Percentiles rank a stretch among this genome's conserved stretches.
Evolutionary conservation across 2,113 vertebrate genomes (phyloP).

Genomic region (Dicrurus megarhynchus): DNA sequence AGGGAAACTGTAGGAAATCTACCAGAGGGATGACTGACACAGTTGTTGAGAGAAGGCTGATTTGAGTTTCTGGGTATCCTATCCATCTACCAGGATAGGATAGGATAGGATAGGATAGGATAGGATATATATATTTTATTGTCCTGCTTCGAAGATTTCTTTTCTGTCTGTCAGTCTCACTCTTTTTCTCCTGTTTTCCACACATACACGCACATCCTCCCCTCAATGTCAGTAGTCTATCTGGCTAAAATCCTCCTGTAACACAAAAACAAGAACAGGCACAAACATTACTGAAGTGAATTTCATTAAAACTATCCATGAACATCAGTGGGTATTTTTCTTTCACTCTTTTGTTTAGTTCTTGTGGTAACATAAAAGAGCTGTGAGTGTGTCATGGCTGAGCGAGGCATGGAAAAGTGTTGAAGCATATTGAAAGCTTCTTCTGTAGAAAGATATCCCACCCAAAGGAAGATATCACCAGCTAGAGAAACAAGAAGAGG

Average conservation of each 20-base stretch:
- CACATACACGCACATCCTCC: too few relatives aligned
- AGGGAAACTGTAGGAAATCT: background rate
- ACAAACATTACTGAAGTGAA: background rate
- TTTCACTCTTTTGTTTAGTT: background rate
- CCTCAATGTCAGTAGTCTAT: background rate
- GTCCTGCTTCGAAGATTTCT: background rate
- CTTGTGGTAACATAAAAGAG: background rate
- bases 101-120: too few relatives aligned
- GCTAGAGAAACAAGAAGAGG: constrained; percentile 11
- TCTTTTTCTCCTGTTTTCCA: background rate
- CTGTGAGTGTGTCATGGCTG: background rate
- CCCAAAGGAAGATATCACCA: background rate
- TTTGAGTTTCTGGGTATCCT: background rate
- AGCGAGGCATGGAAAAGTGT: background rate
- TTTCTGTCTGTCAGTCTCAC: background rate
- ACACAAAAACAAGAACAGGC: background rate
- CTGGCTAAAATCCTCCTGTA: background rate
- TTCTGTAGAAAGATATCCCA: background rate
- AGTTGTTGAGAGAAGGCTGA: background rate
- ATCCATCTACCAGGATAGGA: background rate
- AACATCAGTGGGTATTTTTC: background rate
- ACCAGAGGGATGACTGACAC: background rate
- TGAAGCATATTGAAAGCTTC: background rate
- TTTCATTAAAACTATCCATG: background rate
- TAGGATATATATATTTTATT: background rate